Conservation (phyloP, 2,888 invertebrate species). For the Chalcosyrphus nemorum region DNA sequence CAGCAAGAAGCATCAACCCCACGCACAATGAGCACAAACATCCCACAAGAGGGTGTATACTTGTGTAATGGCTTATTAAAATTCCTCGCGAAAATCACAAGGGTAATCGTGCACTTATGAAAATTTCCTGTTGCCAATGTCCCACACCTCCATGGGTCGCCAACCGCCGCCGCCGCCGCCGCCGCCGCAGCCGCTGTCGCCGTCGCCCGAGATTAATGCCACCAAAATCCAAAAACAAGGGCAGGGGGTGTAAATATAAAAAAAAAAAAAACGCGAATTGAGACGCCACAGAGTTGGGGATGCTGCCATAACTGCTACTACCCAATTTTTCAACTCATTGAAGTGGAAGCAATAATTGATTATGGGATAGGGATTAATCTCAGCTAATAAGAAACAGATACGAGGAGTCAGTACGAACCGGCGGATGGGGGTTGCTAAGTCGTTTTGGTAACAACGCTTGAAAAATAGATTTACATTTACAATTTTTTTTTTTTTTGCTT, state of each 20-base stretch:
- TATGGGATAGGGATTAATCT: conserved; percentile 73
- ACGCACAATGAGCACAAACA: conserved; percentile 31
- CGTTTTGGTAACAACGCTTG: conserved; percentile 56
- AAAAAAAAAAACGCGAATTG: conserved; percentile 10
- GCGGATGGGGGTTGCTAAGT: conserved; percentile 48
- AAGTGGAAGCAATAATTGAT: conserved; percentile 73
- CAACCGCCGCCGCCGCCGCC: conserved; percentile 14
- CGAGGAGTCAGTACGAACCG: conserved; percentile 14
- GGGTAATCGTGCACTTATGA: conserved; percentile 73
- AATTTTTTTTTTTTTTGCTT: conserved; percentile 37
- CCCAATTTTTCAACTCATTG: conserved; percentile 74
- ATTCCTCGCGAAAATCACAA: conserved; percentile 72
- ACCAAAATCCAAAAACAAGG: conserved; percentile 34
- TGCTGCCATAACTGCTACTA: conserved; percentile 42
- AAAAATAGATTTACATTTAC: conserved; percentile 69
- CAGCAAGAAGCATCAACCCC: conserved; percentile 17
- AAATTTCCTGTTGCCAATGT: conserved; percentile 68
- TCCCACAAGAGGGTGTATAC: conserved; percentile 34
- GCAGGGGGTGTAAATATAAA: conserved; percentile 1
- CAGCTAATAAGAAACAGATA: conserved; percentile 73
- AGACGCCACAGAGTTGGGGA: conserved; percentile 35
- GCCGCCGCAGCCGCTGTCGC: conserved; percentile 19
- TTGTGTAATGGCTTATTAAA: conserved; percentile 72
- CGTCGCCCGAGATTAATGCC: conserved; percentile 63
- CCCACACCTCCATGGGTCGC: conserved; percentile 34